Evolutionary conservation across 2,888 invertebrate genomes (phyloP), one percentile per base, ranked within the genome.

Genomic region (Erebia palarica): DNA sequence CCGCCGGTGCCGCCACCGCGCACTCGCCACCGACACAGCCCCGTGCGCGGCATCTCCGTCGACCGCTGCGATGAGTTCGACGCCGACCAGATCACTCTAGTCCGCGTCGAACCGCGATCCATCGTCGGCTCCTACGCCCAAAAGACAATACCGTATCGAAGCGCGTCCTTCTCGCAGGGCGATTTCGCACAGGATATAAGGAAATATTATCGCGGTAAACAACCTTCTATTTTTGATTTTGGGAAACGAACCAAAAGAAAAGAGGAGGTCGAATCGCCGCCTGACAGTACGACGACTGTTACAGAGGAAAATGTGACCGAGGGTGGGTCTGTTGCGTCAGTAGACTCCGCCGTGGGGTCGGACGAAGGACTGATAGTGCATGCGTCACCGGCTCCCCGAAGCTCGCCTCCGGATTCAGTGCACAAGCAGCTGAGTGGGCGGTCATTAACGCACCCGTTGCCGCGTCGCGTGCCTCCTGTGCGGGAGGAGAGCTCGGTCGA

Each of bases 81-180:
- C 78, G 88, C 93, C 64, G 89, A 92, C 76, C 91, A 91, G 75
- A 88, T 94, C 73, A 91, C 94, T 57, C 88, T 95, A 60, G 88
- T 94, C 51, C 94, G 94, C 77, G 94, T 95, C 65, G 95, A 95
- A 80, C 94, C 95, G 5, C 92, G 95, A 71, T 94, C 94, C 2
- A 93, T 95, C 42, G 92, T 95, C 63, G 95, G 95, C 44, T 94
- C 95, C 0, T 95, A 95, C 81, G 93, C 94, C 16, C 95, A 95
- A 81, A 94, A 95, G 81, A 94, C 95, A 73, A 95, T 96, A 78
- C 97, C 97, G 1, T 96, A 96, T 83, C 95, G 97, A 55, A 97
- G 97, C 82, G 97, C 97, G 8, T 97, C 97, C 9, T 97, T 98
- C 83, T 97, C 97, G 0, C 97, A 97, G 88, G 97, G 97, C 74